These are phyloP conservation scores for Erinaceus europaeus DNA, from an alignment of 2,113 vertebrate genomes.

Conservation along the genomic window DNA sequence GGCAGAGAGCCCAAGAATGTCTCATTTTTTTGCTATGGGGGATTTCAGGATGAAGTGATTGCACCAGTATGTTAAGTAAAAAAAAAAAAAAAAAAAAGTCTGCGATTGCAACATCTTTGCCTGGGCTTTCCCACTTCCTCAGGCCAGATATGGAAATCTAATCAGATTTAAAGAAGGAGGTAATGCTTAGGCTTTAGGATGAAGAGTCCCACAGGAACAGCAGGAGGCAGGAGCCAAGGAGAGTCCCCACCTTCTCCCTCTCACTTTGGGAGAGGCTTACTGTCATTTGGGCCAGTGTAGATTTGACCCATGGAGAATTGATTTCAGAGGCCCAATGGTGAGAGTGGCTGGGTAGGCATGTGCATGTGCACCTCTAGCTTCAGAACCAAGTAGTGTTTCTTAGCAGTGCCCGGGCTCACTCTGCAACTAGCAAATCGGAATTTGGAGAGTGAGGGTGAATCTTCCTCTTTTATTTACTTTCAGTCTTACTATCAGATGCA, in stretches of 20 bases:
- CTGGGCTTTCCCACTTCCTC: conserved; percentile 41
- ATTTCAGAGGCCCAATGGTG: neutral
- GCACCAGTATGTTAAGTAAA: neutral
- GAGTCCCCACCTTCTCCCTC: neutral
- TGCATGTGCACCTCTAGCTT: neutral
- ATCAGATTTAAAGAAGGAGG: neutral
- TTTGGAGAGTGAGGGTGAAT: neutral
- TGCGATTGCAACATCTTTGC: neutral
- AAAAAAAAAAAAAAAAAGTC: neutral
- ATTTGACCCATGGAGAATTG: neutral
- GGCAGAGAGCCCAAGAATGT: neutral
- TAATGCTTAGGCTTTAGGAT: neutral
- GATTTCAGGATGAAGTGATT: neutral
- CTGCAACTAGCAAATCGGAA: neutral
- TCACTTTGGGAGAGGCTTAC: neutral
- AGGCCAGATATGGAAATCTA: neutral
- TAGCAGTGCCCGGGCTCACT: neutral
- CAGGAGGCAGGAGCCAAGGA: neutral
- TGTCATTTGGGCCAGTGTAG: neutral
- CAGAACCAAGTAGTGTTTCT: neutral
- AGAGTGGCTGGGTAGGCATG: neutral
- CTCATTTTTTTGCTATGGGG: neutral
- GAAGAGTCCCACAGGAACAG: neutral
- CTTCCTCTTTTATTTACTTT: too few species aligned
- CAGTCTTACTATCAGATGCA: too few species aligned